Evolutionary conservation across 2,888 invertebrate genomes (phyloP).

Genomic region (Coecobrya sp.): DNA sequence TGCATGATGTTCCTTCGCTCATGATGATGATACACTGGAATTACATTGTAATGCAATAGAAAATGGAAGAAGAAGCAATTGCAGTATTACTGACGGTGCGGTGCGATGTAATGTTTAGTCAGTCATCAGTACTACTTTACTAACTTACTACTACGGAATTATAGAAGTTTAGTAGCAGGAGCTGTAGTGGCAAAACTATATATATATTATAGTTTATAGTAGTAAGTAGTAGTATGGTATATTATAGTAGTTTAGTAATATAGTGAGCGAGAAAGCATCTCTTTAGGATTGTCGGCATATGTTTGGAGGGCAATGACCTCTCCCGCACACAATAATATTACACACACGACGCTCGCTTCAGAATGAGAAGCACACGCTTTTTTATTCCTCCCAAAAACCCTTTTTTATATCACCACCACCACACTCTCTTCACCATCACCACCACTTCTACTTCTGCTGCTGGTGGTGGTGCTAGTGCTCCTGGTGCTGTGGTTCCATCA

Average conservation of each 20-base stretch:
- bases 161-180: not conserved
- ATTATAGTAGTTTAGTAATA: not conserved
- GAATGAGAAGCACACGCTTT: conserved; percentile 58
- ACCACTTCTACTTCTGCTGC: conserved; percentile 5
- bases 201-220: not conserved
- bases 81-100: conserved; percentile 39
- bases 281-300: conserved; percentile 66
- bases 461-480: not conserved
- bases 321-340: conserved; percentile 69
- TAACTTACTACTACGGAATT: not conserved
- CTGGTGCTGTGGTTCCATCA: conserved; percentile 34
- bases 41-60: conserved; percentile 39
- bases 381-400: conserved; percentile 40
- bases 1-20: conserved; percentile 7
- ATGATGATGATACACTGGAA: conserved; percentile 64
- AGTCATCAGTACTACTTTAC: conserved; percentile 14
- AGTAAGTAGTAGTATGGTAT: not conserved
- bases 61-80: conserved; percentile 48
- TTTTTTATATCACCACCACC: not conserved
- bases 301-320: conserved; percentile 74
- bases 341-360: conserved; percentile 43
- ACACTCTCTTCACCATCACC: not conserved
- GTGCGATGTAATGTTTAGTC: not conserved
- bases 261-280: conserved; percentile 9
- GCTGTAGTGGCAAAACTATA: not conserved